A percentile compares a stretch with the other conserved stretches of the same genome.
Conservation (phyloP, 2,888 invertebrate species). For the Imbricaverruca yamaguchii region DNA sequence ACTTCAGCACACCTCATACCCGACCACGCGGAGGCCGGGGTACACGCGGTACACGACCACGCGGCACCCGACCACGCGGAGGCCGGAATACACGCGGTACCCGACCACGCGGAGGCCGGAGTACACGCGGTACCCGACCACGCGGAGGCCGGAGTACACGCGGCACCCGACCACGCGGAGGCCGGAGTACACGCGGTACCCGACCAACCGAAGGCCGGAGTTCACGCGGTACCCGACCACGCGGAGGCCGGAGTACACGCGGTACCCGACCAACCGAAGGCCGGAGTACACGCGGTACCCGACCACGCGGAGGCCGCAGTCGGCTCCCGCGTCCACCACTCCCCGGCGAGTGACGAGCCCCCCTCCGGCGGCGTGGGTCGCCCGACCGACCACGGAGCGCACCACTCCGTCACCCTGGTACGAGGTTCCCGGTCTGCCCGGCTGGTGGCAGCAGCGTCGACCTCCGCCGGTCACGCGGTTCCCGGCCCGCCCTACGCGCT, state of each 20-base stretch:
- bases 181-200: too few species aligned
- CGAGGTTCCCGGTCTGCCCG: too few species aligned
- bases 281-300: slow-evolving; percentile 10
- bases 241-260: background rate
- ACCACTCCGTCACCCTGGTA: too few species aligned
- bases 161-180: too few species aligned
- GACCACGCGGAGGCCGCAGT: background rate
- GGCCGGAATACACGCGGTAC: background rate
- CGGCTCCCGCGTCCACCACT: too few species aligned
- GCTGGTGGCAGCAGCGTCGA: too few species aligned
- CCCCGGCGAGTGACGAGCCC: too few species aligned
- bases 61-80: background rate
- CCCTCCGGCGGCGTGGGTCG: too few species aligned
- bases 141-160: background rate
- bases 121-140: slow-evolving; percentile 15
- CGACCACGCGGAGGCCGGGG: background rate
- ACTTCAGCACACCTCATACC: slow-evolving; percentile 7
- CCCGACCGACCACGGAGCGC: too few species aligned
- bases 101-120: background rate
- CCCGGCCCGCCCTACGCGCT: too few species aligned
- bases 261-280: background rate
- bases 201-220: background rate
- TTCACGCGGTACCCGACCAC: background rate
- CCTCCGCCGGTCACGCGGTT: too few species aligned
- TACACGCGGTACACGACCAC: background rate